Conservation (phyloP, 1,140 invertebrate species). For the Papilio polyxenes region DNA sequence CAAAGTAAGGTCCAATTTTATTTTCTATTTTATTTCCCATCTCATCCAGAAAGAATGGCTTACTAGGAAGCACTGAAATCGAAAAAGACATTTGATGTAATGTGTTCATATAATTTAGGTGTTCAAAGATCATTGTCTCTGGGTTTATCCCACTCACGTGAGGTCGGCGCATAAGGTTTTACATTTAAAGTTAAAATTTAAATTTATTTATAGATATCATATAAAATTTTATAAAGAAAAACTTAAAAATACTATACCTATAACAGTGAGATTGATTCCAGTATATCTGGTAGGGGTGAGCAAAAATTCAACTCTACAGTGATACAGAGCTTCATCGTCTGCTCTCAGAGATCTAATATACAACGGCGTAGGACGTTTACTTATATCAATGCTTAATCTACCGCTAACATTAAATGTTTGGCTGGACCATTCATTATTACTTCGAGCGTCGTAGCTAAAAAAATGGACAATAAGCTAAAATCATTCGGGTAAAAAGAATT, state of each 20-base stretch:
- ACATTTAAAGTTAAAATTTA: too few species aligned
- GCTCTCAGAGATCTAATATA: constrained; percentile 81
- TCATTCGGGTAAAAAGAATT: too few species aligned
- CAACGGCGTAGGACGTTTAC: constrained; percentile 80
- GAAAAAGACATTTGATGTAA: constrained; percentile 12
- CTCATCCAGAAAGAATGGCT: constrained; percentile 78
- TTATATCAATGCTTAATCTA: constrained; percentile 81
- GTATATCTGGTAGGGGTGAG: constrained; percentile 87
- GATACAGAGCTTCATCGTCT: constrained; percentile 86
- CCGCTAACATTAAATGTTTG: constrained; percentile 77
- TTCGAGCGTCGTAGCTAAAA: constrained; percentile 77
- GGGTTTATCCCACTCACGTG: too few species aligned
- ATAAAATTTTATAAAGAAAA: neutral
- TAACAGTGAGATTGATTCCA: constrained; percentile 87
- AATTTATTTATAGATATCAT: too few species aligned
- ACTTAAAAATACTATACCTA: constrained; percentile 82
- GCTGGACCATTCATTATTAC: constrained; percentile 77
- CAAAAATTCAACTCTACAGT: constrained; percentile 88
- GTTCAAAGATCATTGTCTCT: too few species aligned
- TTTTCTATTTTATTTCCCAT: constrained; percentile 74
- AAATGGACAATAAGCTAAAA: neutral
- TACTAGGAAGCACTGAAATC: constrained; percentile 73
- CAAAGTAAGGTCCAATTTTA: constrained; percentile 87
- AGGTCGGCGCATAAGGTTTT: too few species aligned
- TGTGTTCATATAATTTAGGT: too few species aligned